phyloP scores from a whole-genome alignment of 2,113 vertebrate species.

The Phalacrocorax aristotelis region DNA sequence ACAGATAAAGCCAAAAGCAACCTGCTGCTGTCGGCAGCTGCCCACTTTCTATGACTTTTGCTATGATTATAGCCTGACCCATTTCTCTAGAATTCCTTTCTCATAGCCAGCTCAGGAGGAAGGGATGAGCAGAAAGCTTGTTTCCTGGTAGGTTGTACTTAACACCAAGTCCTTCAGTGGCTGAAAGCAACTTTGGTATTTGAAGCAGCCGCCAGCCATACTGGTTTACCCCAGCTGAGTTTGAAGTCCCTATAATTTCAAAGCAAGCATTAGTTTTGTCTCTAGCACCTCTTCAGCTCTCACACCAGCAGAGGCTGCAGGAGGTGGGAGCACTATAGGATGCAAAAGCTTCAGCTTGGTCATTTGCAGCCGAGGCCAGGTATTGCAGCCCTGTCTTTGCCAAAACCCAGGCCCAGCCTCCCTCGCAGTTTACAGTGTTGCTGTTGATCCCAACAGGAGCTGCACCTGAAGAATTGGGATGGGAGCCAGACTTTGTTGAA shows the following conservation, averaged over 20 bases:
- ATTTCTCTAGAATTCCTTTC: neutral
- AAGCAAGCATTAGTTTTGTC: fast-evolving
- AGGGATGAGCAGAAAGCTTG: neutral
- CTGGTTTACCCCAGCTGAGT: neutral
- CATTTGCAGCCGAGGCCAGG: neutral
- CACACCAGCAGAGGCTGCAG: neutral
- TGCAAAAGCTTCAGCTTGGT: neutral
- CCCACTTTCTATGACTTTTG: neutral
- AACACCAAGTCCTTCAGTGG: neutral
- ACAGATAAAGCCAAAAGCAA: neutral
- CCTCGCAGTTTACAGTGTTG: fast-evolving
- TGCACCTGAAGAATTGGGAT: neutral
- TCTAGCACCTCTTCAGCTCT: neutral
- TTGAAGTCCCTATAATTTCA: neutral
- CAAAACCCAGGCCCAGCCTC: neutral
- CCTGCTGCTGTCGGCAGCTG: neutral
- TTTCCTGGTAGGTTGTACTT: neutral
- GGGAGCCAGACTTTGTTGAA: neutral
- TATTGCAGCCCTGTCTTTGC: fast-evolving
- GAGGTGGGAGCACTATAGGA: fast-evolving
- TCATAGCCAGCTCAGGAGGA: neutral
- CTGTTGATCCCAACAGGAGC: neutral
- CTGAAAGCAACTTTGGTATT: neutral
- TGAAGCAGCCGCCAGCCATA: neutral
- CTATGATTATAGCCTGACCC: fast-evolving